These are phyloP conservation scores for Rhagoletis zephyria DNA, from an alignment of 1,140 invertebrate species.

Conservation along the genomic window DNA sequence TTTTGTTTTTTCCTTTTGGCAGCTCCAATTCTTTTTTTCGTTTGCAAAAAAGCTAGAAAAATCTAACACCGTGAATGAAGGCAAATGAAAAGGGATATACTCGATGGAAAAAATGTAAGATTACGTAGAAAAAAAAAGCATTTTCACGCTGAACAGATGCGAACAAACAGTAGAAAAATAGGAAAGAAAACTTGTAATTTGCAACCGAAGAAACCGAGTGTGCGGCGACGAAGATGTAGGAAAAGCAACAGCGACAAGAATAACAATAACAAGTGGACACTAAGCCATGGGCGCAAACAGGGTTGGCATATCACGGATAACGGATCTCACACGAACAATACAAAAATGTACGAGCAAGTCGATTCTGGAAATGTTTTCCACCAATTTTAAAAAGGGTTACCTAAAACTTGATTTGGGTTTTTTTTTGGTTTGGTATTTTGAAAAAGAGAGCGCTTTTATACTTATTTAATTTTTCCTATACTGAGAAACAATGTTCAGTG, in stretches of 20 bases:
- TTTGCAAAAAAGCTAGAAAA: neutral
- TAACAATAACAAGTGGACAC: no score
- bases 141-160: neutral
- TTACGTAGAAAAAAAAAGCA: neutral
- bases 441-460: no score
- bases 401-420: neutral
- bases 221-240: neutral
- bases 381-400: neutral
- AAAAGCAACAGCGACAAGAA: neutral
- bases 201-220: neutral
- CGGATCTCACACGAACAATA: neutral
- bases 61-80: neutral
- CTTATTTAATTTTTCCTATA: no score
- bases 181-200: constrained; percentile 49
- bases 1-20: neutral
- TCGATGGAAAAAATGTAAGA: neutral
- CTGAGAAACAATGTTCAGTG: no score
- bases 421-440: no score
- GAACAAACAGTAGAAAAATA: neutral
- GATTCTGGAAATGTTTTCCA: neutral
- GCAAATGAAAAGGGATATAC: neutral
- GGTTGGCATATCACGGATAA: neutral
- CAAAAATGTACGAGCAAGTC: neutral
- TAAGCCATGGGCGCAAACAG: neutral
- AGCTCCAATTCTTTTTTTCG: neutral